Evolutionary conservation across 30 jellyfish, hydroid and myxozoan genomes (phyloP).

Genomic region (Hydra vulgaris): DNA sequence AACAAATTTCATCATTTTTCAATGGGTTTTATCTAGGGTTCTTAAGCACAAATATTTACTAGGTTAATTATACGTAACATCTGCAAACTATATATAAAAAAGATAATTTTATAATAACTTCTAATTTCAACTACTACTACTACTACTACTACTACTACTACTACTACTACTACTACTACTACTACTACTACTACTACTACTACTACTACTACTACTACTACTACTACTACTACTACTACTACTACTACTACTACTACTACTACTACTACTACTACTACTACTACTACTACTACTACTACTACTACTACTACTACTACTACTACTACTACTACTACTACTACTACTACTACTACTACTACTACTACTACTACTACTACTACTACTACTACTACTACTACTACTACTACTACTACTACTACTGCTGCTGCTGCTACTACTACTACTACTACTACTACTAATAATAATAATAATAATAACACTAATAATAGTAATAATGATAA

Average conservation of each 20-base stretch:
- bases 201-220: slow-evolving; percentile 5
- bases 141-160: slow-evolving; percentile 4
- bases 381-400: slow-evolving; percentile 3
- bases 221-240: slow-evolving; percentile 6
- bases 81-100: too few species aligned
- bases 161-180: slow-evolving; percentile 5
- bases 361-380: slow-evolving; percentile 4
- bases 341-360: slow-evolving; percentile 3
- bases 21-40: too few species aligned
- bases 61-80: too few species aligned
- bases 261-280: slow-evolving; percentile 4
- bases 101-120: too few species aligned
- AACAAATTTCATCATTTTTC: too few species aligned
- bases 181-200: slow-evolving; percentile 7
- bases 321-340: slow-evolving; percentile 4
- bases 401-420: too few species aligned
- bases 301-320: slow-evolving; percentile 3
- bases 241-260: slow-evolving; percentile 6
- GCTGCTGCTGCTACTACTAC: too few species aligned
- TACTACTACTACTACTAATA: too few species aligned
- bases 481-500: too few species aligned
- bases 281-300: slow-evolving; percentile 5
- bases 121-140: slow-evolving; percentile 3
- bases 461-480: too few species aligned
- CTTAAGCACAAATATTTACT: too few species aligned